phyloP scores from a whole-genome alignment of 2,888 invertebrate species.

The Cecidostiba fungosa region DNA sequence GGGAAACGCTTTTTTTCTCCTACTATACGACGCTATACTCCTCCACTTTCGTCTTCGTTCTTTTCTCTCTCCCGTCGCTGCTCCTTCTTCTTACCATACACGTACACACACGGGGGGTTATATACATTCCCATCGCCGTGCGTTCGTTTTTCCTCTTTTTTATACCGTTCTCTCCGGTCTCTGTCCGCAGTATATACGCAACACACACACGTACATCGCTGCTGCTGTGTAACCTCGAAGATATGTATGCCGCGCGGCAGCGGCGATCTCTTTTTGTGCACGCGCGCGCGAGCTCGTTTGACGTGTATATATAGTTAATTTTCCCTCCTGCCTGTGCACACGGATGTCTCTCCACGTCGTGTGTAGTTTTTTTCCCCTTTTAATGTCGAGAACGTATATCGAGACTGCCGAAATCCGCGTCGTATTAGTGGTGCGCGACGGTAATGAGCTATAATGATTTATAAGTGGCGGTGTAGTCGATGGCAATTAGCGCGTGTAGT shows the following conservation, averaged over 20 bases:
- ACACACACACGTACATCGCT: not conserved
- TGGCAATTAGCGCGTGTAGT: not conserved
- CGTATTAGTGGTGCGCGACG: not conserved
- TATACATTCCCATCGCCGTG: not conserved
- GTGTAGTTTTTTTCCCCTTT: not conserved
- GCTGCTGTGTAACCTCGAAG: not conserved
- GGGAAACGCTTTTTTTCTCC: constrained; percentile 43
- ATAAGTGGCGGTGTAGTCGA: not conserved
- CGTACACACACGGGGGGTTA: constrained; percentile 59
- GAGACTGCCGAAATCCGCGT: not conserved
- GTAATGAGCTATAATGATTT: constrained; percentile 20
- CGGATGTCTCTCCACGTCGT: too few species aligned
- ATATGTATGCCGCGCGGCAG: not conserved
- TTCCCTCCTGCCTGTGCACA: not conserved
- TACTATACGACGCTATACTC: constrained; percentile 35
- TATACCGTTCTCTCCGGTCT: not conserved
- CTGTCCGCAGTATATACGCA: not conserved
- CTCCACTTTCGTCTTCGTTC: constrained; percentile 57
- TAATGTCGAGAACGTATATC: not conserved
- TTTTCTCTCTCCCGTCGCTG: constrained; percentile 16
- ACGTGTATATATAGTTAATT: not conserved
- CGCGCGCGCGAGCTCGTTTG: not conserved
- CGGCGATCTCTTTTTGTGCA: constrained; percentile 13
- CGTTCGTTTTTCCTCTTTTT: not conserved
- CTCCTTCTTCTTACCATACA: constrained; percentile 44